phyloP scores from a whole-genome alignment of 2,797 vertebrate species.

The Aldrovandia affinis region DNA sequence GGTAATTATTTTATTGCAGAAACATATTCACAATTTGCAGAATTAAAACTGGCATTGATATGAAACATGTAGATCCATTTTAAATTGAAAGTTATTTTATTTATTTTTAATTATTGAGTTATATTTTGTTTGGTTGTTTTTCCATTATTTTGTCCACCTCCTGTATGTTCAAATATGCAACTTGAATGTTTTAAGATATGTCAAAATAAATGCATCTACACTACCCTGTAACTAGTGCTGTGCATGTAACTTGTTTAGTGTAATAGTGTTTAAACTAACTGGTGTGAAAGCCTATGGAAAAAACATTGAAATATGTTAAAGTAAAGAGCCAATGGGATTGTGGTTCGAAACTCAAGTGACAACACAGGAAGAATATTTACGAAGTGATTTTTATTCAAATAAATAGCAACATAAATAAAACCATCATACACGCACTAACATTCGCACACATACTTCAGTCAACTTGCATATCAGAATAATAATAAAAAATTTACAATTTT shows the following conservation, averaged over 20 bases:
- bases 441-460: constrained; percentile 55
- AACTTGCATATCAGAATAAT: constrained; percentile 69
- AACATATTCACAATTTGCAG: too few relatives aligned
- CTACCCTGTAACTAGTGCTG: too few relatives aligned
- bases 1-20: too few relatives aligned
- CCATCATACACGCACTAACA: constrained; percentile 53
- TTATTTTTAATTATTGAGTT: too few relatives aligned
- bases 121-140: too few relatives aligned
- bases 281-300: too few relatives aligned
- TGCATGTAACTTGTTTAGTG: neutral
- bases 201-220: neutral
- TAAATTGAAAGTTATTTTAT: too few relatives aligned
- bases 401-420: constrained; percentile 85
- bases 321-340: neutral
- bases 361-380: constrained; percentile 48
- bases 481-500: constrained; percentile 61
- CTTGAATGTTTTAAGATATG: neutral
- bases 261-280: neutral
- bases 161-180: neutral
- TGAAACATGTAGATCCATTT: too few relatives aligned
- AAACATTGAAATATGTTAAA: neutral
- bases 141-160: too few relatives aligned
- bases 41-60: too few relatives aligned
- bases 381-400: constrained; percentile 80
- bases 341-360: constrained; percentile 16